phyloP scores from a whole-genome alignment of 2,113 vertebrate genomes.

The Sitta europaea region DNA sequence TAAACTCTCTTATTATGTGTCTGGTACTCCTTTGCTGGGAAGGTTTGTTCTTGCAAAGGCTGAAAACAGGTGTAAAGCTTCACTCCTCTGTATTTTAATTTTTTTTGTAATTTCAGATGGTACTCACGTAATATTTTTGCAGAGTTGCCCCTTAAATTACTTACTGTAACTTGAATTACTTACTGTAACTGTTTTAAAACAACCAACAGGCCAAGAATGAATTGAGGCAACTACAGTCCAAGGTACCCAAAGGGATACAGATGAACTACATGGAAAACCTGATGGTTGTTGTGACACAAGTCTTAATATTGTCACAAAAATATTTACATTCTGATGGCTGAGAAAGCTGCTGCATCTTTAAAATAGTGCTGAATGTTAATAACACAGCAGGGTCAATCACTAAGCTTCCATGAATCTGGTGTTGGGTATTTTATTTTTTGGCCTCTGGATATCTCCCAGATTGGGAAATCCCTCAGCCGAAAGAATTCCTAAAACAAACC shows the following conservation, averaged over 20 bases:
- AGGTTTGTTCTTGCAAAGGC: background rate
- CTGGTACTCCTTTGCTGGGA: background rate
- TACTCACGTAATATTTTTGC: background rate
- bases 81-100: background rate
- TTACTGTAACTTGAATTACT: background rate
- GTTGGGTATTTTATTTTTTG: background rate
- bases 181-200: background rate
- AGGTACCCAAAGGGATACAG: background rate
- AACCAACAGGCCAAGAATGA: background rate
- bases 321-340: background rate
- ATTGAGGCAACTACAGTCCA: background rate
- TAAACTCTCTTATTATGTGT: background rate
- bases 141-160: background rate
- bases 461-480: background rate
- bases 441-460: background rate
- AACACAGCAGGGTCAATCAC: background rate
- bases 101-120: background rate
- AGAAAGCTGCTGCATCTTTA: background rate
- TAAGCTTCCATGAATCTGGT: background rate
- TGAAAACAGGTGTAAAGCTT: background rate
- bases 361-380: background rate
- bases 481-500: background rate
- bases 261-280: background rate
- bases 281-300: background rate
- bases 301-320: background rate